Evolutionary conservation across 1,140 invertebrate genomes (phyloP), one percentile per base, ranked within the genome.

Genomic region (Euura saliciscinereae): DNA sequence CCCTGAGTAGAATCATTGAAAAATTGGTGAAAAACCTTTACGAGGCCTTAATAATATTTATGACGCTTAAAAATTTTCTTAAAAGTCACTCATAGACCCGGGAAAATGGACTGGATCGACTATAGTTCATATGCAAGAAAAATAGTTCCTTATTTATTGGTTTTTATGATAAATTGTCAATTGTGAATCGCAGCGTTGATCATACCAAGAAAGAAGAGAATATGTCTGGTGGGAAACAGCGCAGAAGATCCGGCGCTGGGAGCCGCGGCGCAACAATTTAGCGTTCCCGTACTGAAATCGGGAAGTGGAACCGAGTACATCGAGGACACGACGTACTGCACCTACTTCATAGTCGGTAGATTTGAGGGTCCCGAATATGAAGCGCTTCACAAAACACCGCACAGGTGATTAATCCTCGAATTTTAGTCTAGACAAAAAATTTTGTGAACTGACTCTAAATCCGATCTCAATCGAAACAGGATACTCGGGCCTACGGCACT

Each of bases 401-500:
- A 91, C 82, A 90, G 90, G 90, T 91, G 82, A 81, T 80, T 83
- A 1, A 28, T 28, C 28, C 28, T 28, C 28, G 28, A 28, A 28
- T 28, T 28, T 28, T 28, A 65, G 68, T 66, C 43, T 65, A 59
- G 46, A 72, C 43, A 72, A 65, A 51, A 70, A 44, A 43, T 65
- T 70, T 70, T 43, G 73, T 43, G 73, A 51, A 4, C 66, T 75
- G 72, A 72, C 28, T 10, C n/a, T 71, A 28, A 28, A 28, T 28
- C 28, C 28, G 0, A 28, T 13, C 5, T 75, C 4, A 71, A 70
- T 78, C 65, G 68, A 79, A 82, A 13, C 84, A 93, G 92, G 85
- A 91, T 94, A 83, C 85, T 95, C 86, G 92, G 94, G 76, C 93
- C 92, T 77, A 91, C 93, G 79, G 93, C 95, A 81, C 87, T 96